These are phyloP conservation scores for Lepus oiostolus DNA, from an alignment of 2,797 vertebrate species.

Conservation along the genomic window DNA sequence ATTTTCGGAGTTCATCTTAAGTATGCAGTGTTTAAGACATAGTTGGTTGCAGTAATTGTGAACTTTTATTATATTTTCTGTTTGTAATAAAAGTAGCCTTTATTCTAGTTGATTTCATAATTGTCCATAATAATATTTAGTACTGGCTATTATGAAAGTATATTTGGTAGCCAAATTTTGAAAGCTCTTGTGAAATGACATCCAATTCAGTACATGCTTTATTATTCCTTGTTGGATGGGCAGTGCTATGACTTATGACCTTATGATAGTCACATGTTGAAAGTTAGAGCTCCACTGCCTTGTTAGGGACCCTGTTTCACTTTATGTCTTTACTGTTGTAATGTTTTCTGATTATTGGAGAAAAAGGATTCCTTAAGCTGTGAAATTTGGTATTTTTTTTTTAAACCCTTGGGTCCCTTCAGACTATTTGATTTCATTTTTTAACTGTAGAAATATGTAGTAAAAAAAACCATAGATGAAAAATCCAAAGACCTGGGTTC, in stretches of 20 bases:
- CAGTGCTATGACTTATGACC: slow-evolving; percentile 67
- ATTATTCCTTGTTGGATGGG: slow-evolving; percentile 68
- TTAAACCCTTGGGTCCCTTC: background rate
- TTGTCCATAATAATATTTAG: slow-evolving; percentile 71
- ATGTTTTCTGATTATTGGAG: slow-evolving; percentile 50
- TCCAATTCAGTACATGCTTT: slow-evolving; percentile 67
- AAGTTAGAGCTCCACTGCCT: background rate
- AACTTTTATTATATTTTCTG: slow-evolving; percentile 57
- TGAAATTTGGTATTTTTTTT: background rate
- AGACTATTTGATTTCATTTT: slow-evolving; percentile 19
- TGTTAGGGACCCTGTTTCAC: background rate
- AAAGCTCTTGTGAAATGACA: slow-evolving; percentile 79
- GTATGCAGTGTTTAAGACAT: background rate
- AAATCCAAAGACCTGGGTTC: background rate
- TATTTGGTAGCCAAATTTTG: slow-evolving; percentile 79
- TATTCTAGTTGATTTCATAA: slow-evolving; percentile 80
- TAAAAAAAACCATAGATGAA: background rate
- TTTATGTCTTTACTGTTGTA: slow-evolving; percentile 44
- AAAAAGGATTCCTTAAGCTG: slow-evolving; percentile 49
- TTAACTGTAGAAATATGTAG: background rate
- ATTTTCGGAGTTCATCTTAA: slow-evolving; percentile 34
- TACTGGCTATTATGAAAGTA: slow-evolving; percentile 77
- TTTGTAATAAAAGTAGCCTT: slow-evolving; percentile 74
- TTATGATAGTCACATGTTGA: slow-evolving; percentile 66
- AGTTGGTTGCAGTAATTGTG: slow-evolving; percentile 39